Evolutionary conservation across 1,140 invertebrate species (phyloP).

Genomic region (Metaphire vulgaris): DNA sequence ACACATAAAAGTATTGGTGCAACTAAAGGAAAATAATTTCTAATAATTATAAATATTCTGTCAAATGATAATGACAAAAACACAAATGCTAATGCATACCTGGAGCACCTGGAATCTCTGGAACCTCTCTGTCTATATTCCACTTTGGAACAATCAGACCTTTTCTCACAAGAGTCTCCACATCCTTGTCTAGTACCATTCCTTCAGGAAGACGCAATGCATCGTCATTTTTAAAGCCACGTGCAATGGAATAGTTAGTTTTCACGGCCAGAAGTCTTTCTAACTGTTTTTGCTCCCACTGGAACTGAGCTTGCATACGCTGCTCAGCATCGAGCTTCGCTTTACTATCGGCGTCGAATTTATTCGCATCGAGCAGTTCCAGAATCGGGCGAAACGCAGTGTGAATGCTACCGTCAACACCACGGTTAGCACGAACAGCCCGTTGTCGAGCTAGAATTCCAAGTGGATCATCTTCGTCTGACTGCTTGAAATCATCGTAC

Average conservation of each 20-base stretch:
- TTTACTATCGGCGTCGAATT: not conserved
- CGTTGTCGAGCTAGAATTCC: not conserved
- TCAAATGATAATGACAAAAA: too few relatives aligned
- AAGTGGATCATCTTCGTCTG: not conserved
- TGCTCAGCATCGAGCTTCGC: not conserved
- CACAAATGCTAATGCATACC: too few relatives aligned
- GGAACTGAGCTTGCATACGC: not conserved
- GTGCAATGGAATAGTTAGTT: not conserved
- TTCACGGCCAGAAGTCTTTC: not conserved
- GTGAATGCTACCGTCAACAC: not conserved
- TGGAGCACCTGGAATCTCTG: not conserved
- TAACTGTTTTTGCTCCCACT: not conserved
- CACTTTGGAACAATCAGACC: not conserved
- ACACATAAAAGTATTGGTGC: too few relatives aligned
- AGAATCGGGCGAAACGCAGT: not conserved
- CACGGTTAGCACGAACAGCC: not conserved
- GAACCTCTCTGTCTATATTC: not conserved
- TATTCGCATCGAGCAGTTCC: not conserved
- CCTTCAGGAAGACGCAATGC: not conserved
- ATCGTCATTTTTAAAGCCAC: not conserved
- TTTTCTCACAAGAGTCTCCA: not conserved
- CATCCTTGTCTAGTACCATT: not conserved
- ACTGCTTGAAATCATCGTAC: not conserved
- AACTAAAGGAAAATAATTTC: too few relatives aligned
- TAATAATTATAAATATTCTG: too few relatives aligned